phyloP scores from a whole-genome alignment of 2,113 vertebrate genomes.

The Pandion haliaetus region DNA sequence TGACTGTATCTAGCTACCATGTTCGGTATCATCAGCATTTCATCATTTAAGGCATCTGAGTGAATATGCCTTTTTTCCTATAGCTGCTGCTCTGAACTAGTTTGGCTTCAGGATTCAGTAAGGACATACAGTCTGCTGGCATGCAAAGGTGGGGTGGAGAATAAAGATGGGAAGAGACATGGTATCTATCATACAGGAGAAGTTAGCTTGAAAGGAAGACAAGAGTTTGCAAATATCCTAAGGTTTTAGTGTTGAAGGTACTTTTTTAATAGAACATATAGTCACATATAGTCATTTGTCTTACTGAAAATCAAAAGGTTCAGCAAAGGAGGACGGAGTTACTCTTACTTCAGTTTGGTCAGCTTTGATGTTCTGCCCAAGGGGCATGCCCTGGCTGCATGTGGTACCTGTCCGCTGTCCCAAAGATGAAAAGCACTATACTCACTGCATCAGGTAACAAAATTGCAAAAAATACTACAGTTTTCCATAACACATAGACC shows the following conservation, averaged over 20 bases:
- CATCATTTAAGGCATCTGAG: rapidly evolving
- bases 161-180: background rate
- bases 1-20: background rate
- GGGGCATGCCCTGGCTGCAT: background rate
- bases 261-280: background rate
- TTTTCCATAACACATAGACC: background rate
- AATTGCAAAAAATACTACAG: rapidly evolving
- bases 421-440: background rate
- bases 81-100: background rate
- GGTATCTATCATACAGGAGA: background rate
- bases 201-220: background rate
- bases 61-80: background rate
- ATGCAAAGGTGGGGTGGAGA: background rate
- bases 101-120: background rate
- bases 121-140: background rate
- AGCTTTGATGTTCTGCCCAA: background rate
- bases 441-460: background rate
- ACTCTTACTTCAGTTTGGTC: background rate
- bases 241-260: background rate
- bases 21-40: background rate
- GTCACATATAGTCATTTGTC: background rate
- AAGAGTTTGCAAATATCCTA: background rate
- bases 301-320: background rate
- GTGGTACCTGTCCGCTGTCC: background rate
- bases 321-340: background rate